A percentile compares a stretch with the other conserved stretches of the same genome.
Evolutionary conservation across 2,113 vertebrate genomes (phyloP).

Genomic region (Aplodontia rufa): DNA sequence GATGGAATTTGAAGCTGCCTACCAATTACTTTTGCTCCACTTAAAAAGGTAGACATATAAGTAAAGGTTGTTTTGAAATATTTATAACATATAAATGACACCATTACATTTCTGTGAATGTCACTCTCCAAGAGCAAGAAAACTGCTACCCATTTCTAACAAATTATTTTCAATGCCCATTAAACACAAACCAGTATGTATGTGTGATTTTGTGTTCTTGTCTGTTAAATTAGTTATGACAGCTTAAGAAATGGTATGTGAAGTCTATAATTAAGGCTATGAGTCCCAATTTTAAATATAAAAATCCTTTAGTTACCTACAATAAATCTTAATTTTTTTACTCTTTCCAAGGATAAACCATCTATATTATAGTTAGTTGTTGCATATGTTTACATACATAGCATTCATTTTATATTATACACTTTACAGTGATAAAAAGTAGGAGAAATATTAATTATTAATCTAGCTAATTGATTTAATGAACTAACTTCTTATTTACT

Average conservation of each 20-base stretch:
- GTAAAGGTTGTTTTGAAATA: neutral
- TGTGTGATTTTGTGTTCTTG: neutral
- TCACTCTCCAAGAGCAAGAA: neutral
- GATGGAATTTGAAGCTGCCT: neutral
- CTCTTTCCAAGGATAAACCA: neutral
- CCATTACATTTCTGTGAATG: neutral
- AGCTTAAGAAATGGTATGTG: neutral
- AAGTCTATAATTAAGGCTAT: neutral
- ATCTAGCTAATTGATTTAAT: neutral
- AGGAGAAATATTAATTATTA: neutral
- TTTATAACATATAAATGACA: constrained; percentile 24
- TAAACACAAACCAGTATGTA: neutral
- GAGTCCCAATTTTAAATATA: neutral
- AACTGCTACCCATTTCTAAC: neutral
- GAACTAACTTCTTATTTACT: neutral
- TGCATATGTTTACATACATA: neutral
- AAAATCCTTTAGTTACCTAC: neutral
- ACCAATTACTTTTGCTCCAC: neutral
- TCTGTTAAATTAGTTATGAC: neutral
- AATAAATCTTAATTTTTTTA: neutral
- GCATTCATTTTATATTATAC: neutral
- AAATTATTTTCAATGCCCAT: neutral
- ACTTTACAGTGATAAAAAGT: neutral
- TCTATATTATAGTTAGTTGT: neutral
- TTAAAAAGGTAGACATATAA: neutral